phyloP scores from a whole-genome alignment of 30 jellyfish, hydroid and myxozoan genomes.

The Hydra vulgaris region DNA sequence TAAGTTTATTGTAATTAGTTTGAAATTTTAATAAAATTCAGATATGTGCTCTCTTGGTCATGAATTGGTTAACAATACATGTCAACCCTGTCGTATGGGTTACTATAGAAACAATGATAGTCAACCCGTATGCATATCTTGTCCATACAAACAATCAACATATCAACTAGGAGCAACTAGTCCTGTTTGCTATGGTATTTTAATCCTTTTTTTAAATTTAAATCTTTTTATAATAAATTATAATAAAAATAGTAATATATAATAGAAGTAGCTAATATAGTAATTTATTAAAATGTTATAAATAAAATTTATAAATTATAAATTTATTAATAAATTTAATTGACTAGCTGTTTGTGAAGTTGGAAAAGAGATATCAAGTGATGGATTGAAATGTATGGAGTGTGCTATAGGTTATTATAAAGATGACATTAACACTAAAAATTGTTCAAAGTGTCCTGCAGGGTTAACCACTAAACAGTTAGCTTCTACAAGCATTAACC shows the following conservation, averaged over 20 bases:
- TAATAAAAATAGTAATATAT: too few relatives aligned
- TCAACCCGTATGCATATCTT: conserved; percentile 61
- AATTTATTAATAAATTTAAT: neutral
- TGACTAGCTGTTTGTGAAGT: conserved; percentile 47
- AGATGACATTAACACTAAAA: neutral
- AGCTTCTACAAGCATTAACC: conserved; percentile 25
- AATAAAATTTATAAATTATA: too few relatives aligned
- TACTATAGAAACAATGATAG: conserved; percentile 49
- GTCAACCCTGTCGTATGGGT: conserved; percentile 55
- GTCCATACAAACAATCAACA: conserved; percentile 58
- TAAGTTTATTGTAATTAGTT: neutral
- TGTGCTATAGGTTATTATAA: conserved; percentile 62
- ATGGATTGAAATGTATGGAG: conserved; percentile 47
- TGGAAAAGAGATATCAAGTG: conserved; percentile 50
- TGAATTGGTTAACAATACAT: conserved; percentile 37
- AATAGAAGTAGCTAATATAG: neutral
- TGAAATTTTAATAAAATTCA: neutral
- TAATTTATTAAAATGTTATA: too few relatives aligned
- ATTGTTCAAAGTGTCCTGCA: conserved; percentile 51
- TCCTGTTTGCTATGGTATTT: conserved; percentile 52
- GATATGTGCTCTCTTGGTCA: conserved; percentile 78
- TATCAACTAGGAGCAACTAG: conserved; percentile 40
- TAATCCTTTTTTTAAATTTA: neutral
- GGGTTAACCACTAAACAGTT: conserved; percentile 41
- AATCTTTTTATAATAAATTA: too few relatives aligned